Percentiles rank a stretch among this genome's conserved stretches.
These are phyloP conservation scores for Drosophila paramelanica DNA, from an alignment of 2,888 invertebrate species.

Conservation along the genomic window DNA sequence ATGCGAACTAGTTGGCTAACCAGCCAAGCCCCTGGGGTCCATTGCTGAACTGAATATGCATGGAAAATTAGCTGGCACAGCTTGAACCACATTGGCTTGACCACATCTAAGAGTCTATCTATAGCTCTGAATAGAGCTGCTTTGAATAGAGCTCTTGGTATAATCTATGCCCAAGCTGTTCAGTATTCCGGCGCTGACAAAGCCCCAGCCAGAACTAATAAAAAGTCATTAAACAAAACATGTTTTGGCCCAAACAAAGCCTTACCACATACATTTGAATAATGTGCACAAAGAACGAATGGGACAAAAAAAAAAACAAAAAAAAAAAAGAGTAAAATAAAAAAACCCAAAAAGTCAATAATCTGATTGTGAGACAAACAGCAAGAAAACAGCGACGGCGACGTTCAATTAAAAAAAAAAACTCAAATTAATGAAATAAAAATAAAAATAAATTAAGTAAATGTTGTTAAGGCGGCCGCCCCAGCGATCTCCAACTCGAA, in stretches of 20 bases:
- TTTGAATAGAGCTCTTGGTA: slow-evolving; percentile 16
- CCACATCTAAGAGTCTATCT: slow-evolving; percentile 13
- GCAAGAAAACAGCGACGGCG: slow-evolving; percentile 32
- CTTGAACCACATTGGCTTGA: slow-evolving; percentile 49
- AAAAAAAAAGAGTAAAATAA: slow-evolving; percentile 4
- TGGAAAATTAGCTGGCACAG: slow-evolving; percentile 35
- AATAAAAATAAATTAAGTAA: slow-evolving; percentile 72
- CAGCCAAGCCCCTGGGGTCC: slow-evolving; percentile 31
- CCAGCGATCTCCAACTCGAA: slow-evolving; percentile 49
- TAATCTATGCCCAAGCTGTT: slow-evolving; percentile 12
- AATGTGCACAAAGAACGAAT: slow-evolving; percentile 58
- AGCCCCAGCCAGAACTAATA: slow-evolving; percentile 59
- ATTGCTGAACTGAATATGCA: slow-evolving; percentile 36
- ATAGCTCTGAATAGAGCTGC: slow-evolving; percentile 10
- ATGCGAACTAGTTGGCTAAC: slow-evolving; percentile 52
- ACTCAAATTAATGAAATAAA: slow-evolving; percentile 74
- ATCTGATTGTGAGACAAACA: slow-evolving; percentile 67
- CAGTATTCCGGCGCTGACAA: slow-evolving; percentile 6
- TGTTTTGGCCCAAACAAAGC: slow-evolving; percentile 73
- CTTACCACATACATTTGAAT: slow-evolving; percentile 70
- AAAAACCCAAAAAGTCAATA: slow-evolving; percentile 69
- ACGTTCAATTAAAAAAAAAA: slow-evolving; percentile 66
- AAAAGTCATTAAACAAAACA: slow-evolving; percentile 75
- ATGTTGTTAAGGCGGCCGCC: slow-evolving; percentile 50
- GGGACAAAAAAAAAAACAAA: slow-evolving; percentile 9